Conservation (phyloP, 2,888 invertebrate genomes). For the Rhaphigaster nebulosa region DNA sequence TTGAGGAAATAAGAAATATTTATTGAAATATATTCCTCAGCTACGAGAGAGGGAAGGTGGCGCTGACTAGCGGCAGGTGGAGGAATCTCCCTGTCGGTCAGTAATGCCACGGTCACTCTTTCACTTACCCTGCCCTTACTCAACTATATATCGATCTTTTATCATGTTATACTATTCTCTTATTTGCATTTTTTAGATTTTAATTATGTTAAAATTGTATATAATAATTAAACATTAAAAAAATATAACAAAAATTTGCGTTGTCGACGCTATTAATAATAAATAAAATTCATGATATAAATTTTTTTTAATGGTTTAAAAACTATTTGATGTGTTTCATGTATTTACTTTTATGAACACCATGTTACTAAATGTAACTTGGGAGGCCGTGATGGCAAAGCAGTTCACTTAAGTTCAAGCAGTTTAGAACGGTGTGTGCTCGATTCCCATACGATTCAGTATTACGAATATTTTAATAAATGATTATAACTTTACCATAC, state of each 20-base stretch:
- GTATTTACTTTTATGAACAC: too few relatives aligned
- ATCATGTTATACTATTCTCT: neutral
- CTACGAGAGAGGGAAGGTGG: neutral
- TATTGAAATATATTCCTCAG: neutral
- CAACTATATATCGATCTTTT: neutral
- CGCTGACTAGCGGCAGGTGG: neutral
- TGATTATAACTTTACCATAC: too few relatives aligned
- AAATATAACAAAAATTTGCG: neutral
- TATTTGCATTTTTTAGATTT: neutral
- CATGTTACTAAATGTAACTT: too few relatives aligned
- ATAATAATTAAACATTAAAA: neutral
- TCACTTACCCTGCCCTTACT: neutral
- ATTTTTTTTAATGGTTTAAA: too few relatives aligned
- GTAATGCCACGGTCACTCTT: slow-evolving; percentile 5
- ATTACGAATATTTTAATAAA: too few relatives aligned
- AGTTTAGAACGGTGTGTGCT: too few relatives aligned
- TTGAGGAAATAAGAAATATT: neutral
- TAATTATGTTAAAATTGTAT: neutral
- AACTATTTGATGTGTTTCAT: too few relatives aligned
- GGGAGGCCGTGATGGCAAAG: too few relatives aligned
- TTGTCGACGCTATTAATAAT: too few relatives aligned
- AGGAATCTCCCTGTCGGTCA: neutral
- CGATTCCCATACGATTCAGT: too few relatives aligned
- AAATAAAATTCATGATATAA: too few relatives aligned
- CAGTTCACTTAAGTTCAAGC: too few relatives aligned